Evolutionary conservation across 2,113 vertebrate genomes (phyloP).

Genomic region (Pao palembangensis): DNA sequence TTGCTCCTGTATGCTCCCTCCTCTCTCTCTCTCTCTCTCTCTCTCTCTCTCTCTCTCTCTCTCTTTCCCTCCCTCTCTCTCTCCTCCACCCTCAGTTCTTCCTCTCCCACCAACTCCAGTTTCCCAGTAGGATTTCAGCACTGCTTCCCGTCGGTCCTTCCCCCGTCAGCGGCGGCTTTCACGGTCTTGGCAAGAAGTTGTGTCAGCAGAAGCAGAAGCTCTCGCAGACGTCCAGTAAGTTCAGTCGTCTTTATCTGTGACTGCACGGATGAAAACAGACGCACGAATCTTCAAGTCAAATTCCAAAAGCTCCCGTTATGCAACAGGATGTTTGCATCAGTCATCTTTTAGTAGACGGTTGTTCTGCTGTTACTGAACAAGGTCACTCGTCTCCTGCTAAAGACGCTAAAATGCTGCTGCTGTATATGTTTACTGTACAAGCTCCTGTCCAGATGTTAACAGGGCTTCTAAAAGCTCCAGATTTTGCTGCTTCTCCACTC

Average conservation of each 20-base stretch:
- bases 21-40: slow-evolving; percentile 28
- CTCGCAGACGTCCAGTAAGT: slow-evolving; percentile 47
- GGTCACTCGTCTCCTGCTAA: no score
- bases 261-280: no score
- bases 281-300: no score
- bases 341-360: no score
- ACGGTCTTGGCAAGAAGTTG: slow-evolving; percentile 30
- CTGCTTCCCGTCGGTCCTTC: slow-evolving; percentile 58
- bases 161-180: slow-evolving; percentile 29
- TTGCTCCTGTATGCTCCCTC: slow-evolving; percentile 29
- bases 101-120: slow-evolving; percentile 35
- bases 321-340: no score
- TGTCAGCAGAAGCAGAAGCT: slow-evolving; percentile 22
- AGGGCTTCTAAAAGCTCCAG: no score
- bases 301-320: no score
- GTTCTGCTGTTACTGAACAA: no score
- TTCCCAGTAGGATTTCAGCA: slow-evolving; percentile 57
- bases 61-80: slow-evolving; percentile 28
- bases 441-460: no score
- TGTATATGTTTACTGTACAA: no score
- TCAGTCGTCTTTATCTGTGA: not conserved
- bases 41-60: slow-evolving; percentile 12
- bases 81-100: slow-evolving; percentile 33
- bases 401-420: no score
- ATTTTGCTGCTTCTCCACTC: no score